Conservation (phyloP, 2,113 vertebrate species). For the Meleagris gallopavo region DNA sequence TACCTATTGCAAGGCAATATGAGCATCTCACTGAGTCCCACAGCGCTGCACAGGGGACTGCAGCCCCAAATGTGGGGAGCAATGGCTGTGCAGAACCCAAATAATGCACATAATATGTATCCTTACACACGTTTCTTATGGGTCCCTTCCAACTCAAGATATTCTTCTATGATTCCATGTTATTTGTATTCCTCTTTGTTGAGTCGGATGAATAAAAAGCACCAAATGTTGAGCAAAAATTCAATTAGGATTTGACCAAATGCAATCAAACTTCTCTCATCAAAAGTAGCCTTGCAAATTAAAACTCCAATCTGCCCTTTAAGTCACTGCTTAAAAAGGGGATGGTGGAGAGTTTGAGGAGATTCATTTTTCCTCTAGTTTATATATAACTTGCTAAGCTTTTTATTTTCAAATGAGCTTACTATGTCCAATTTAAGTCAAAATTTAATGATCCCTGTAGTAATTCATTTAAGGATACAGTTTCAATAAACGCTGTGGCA, state of each 20-base stretch:
- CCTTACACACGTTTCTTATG: too few relatives aligned
- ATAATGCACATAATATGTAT: background rate
- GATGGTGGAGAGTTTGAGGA: conserved; percentile 7
- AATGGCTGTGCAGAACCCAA: background rate
- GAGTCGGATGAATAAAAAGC: background rate
- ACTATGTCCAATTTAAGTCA: conserved; percentile 70
- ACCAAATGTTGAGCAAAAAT: background rate
- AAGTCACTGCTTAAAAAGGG: background rate
- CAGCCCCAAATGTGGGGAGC: background rate
- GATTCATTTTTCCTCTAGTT: conserved; percentile 60
- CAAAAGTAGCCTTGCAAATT: conserved; percentile 35
- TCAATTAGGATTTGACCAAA: conserved; percentile 24
- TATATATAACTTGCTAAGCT: conserved; percentile 69
- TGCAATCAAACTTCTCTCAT: background rate
- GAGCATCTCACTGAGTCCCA: background rate
- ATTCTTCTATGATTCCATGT: background rate
- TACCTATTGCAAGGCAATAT: background rate
- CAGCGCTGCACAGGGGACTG: accelerated
- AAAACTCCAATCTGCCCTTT: conserved; percentile 53
- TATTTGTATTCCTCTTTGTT: background rate
- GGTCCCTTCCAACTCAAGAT: too few relatives aligned
- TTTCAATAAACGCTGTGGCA: conserved; percentile 39
- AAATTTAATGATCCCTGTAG: conserved; percentile 73
- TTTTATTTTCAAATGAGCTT: conserved; percentile 70
- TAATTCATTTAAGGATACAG: conserved; percentile 69